Base-by-base conservation (phyloP, 2,888 invertebrate genomes). In the Baronia brevicornis region DNA sequence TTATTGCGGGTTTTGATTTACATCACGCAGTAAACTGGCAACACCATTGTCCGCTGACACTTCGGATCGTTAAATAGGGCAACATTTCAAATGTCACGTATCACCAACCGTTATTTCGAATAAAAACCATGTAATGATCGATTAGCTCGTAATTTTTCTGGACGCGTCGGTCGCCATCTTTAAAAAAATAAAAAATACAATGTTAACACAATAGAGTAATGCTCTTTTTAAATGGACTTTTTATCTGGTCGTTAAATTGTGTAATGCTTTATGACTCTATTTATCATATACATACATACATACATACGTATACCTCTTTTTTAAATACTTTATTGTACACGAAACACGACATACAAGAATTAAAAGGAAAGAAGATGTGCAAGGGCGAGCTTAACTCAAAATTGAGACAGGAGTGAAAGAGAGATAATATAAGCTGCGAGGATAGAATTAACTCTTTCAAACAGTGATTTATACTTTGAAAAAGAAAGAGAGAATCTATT, bases 1-100 rank as follows among this genome's bases (percentile, higher is more conserved):
- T 77, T 73, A 79, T 64, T n/a, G 63, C 51, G 48, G 31, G 28
- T 40, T 59, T 63, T 77, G 79, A 79, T 79, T 79, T 79, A 79
- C 60, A 53, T 39, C 39, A 43, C 48, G 44, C 62, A 57, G 68
- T 75, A 77, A 77, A 75, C 54, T 61, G 40, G 60, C 62, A 66
- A 61, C 63, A 66, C 67, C 51, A 72, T 78, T 73, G 69, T 73
- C 51, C 59, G 66, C 60, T 69, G 66, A 69, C 63, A 54, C 64
- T 69, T 63, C 51, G 52, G 63, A 66, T 66, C 58, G 59, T 73
- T 77, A 77, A 80, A 79, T 73, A 72, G 66, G 63, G 68, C 67
- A 73, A 74, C 67, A 69, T 62, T 64, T 44, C 50, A 51, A 65
- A 65, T 54, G 70, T 74, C 79, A 79, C 75, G 73, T 65, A 56